These are phyloP conservation scores for Riparia riparia DNA, from an alignment of 2,113 vertebrate species.

Conservation along the genomic window DNA sequence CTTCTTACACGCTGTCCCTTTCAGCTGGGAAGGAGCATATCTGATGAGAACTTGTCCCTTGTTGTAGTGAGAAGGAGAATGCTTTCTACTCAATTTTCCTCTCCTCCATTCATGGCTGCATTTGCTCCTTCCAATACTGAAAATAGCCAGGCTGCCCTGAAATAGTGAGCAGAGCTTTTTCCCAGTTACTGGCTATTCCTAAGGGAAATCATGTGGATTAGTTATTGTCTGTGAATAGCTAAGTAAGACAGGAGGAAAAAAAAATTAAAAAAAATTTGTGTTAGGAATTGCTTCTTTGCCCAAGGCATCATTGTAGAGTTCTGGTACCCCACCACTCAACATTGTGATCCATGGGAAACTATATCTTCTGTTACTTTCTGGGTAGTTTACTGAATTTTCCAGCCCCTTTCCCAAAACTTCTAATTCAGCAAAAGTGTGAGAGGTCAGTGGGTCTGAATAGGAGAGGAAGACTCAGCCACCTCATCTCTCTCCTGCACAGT, in stretches of 20 bases:
- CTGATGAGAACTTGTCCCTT: neutral
- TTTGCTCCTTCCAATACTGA: neutral
- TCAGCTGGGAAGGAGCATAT: neutral
- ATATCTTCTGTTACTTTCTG: neutral
- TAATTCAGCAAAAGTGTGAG: neutral
- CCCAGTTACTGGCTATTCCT: neutral
- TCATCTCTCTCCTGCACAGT: neutral
- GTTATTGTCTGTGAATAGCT: neutral
- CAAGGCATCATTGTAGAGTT: neutral
- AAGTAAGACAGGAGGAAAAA: neutral
- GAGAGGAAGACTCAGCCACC: neutral
- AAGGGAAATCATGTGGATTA: neutral
- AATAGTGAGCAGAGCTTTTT: neutral
- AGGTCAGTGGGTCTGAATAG: neutral
- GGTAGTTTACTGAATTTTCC: neutral
- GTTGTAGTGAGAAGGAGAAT: neutral
- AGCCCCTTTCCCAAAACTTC: neutral
- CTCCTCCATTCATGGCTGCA: neutral
- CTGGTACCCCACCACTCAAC: neutral
- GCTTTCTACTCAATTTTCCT: neutral
- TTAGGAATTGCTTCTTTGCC: neutral
- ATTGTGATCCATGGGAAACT: neutral
- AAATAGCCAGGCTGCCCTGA: neutral
- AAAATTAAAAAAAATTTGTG: neutral
- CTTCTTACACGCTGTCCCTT: neutral